Percentiles rank a stretch among this genome's conserved stretches.
These are phyloP conservation scores for Scatophagus argus DNA, from an alignment of 2,113 vertebrate genomes.

Conservation along the genomic window DNA sequence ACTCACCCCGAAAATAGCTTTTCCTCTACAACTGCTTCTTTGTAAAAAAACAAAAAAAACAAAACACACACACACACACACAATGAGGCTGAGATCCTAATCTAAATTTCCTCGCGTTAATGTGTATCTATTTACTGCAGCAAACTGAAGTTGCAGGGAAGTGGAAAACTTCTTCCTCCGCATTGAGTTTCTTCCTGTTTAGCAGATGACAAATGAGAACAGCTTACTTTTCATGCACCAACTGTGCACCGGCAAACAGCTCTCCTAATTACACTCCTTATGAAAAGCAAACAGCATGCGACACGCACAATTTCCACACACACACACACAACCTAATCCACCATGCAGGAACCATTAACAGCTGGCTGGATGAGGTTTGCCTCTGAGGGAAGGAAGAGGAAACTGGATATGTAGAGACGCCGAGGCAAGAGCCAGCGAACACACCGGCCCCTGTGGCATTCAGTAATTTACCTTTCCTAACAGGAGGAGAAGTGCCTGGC, in stretches of 20 bases:
- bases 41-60: constrained; percentile 2
- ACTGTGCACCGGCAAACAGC: constrained; percentile 44
- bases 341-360: constrained; percentile 58
- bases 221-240: constrained; percentile 38
- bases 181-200: constrained; percentile 50
- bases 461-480: constrained; percentile 90
- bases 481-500: constrained; percentile 85
- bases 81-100: constrained; percentile 39
- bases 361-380: constrained; percentile 43
- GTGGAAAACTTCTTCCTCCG: constrained; percentile 42
- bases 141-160: constrained; percentile 36
- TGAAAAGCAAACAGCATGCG: constrained; percentile 60
- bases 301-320: constrained; percentile 29
- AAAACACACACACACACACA: constrained; percentile 11
- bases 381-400: constrained; percentile 57
- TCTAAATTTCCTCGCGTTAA: constrained; percentile 50
- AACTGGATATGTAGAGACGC: constrained; percentile 38
- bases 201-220: constrained; percentile 51
- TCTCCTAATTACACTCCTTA: constrained; percentile 63
- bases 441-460: not conserved
- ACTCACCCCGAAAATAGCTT: constrained; percentile 49
- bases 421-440: constrained; percentile 17
- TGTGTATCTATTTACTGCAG: constrained; percentile 58
- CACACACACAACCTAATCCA: constrained; percentile 30
- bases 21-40: constrained; percentile 33